These are phyloP conservation scores for Dicrurus megarhynchus DNA, from an alignment of 2,113 vertebrate genomes.

Conservation along the genomic window DNA sequence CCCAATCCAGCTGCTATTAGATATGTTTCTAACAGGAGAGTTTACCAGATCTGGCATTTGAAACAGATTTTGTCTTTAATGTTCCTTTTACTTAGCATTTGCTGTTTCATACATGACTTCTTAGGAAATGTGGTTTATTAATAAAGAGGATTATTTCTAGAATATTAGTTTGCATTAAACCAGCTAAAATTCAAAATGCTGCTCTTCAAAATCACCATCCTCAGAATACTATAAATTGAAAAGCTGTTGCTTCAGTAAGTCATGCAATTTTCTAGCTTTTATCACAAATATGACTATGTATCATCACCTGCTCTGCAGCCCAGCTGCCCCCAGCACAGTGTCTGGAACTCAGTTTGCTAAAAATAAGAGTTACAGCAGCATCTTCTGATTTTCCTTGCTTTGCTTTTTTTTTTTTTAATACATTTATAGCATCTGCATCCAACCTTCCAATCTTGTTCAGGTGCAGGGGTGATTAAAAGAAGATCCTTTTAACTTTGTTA, in stretches of 20 bases:
- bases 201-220: background rate
- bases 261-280: background rate
- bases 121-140: background rate
- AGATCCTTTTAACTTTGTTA: background rate
- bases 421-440: background rate
- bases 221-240: background rate
- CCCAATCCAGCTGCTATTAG: background rate
- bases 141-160: constrained; percentile 24
- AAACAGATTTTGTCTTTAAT: background rate
- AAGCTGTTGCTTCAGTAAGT: background rate
- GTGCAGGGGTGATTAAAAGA: background rate
- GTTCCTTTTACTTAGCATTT: constrained; percentile 14
- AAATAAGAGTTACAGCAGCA: background rate
- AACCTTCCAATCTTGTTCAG: background rate
- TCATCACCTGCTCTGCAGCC: background rate
- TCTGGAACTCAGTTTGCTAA: background rate
- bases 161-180: background rate
- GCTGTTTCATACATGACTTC: background rate
- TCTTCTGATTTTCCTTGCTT: background rate
- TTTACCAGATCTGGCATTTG: background rate
- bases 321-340: background rate
- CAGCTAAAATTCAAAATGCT: background rate
- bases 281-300: background rate
- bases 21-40: background rate
- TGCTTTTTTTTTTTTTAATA: background rate